Evolutionary conservation across 2,797 vertebrate genomes (phyloP), one percentile per base, ranked within the genome.

Genomic region (Cyclopterus lumpus): DNA sequence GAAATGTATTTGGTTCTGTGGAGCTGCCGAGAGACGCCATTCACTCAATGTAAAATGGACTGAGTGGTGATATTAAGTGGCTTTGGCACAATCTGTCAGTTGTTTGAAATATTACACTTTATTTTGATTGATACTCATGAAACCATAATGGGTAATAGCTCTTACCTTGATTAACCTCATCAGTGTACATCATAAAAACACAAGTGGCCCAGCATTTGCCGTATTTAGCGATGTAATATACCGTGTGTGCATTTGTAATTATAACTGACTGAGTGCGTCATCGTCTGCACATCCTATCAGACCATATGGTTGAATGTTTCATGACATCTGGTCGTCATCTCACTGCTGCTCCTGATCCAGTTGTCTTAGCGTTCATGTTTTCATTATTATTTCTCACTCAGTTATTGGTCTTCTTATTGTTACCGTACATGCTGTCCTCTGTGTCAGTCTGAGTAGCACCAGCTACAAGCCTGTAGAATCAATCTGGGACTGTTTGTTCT

Each of bases 291-390:
- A 66, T 46, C 36, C 6, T 16, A 24, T 65, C 1, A n/a, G 1
- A 46, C 60, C 55, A 67, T 58, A 73, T 71, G 73, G 61, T 34
- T 15, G 44, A 69, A 67, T 49, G 11, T 60, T 53, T 69, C 18
- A 44, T 58, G 36, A 34, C 80, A 74, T 74, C 49, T 79, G 32
- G 20, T 59, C 8, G n/a, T 58, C 59, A 80, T 72, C 68, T 73
- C 28, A 8, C 67, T 46, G 12, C 28, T 15, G 32, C 16, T 15
- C 7, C 18, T 20, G 24, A 32, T 67, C 26, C 42, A 57, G 22
- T 53, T 59, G 63, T 66, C 24, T 40, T 2, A 59, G 48, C 2
- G 30, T 70, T 77, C 30, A 58, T 73, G 22, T 40, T 40, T 6
- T 46, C n/a, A 51, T 72, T 49, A 57, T 53, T 22, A 30, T 71